Base-by-base conservation (phyloP, 2,797 vertebrate species). In the Paratrypauchen microcephalus region DNA sequence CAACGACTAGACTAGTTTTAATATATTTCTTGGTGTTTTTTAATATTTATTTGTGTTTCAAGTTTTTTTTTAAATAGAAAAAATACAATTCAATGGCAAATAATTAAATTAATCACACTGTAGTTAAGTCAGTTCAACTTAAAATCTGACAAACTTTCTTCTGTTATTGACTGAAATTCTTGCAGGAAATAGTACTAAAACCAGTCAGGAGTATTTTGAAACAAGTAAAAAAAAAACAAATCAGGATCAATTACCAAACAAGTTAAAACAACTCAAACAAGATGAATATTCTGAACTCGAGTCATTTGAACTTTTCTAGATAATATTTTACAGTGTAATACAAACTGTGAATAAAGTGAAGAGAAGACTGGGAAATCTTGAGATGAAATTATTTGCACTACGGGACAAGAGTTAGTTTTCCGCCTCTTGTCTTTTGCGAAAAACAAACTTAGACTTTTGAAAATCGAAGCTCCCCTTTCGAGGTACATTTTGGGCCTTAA, bases 331-430 rank as follows among this genome's bases (percentile, higher is more conserved):
- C 58, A 1, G 28, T 32, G 30, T n/a, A 30, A 16, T 50, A 50
- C 63, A 65, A 56, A 21, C 54, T 67, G 65, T 56, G 54, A 67
- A 56, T 56, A 36, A 36, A 23, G 65, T 41, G 23, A 55, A 55
- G 30, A 55, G 48, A 30, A 55, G 65, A 56, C 65, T 56, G 65
- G 65, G 19, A 57, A 67, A 67, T 67, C 52, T 67, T 67, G 65
- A 67, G 65, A 57, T 57, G n/a, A 57, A 57, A 56, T 41, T 56
- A 67, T 67, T 67, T 67, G 65, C 65, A 67, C 65, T 67, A 67
- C 11, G 32, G 65, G 63, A 65, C 54, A 57, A 32, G 32, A 57
- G 24, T 36, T 2, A 67, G 52, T 67, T 56, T 55, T 65, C 63
- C 21, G 63, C 26, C 63, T 65, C 45, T 65, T n/a, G 65, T 67